phyloP scores from a whole-genome alignment of 2,113 vertebrate species.

The Semnopithecus entellus region DNA sequence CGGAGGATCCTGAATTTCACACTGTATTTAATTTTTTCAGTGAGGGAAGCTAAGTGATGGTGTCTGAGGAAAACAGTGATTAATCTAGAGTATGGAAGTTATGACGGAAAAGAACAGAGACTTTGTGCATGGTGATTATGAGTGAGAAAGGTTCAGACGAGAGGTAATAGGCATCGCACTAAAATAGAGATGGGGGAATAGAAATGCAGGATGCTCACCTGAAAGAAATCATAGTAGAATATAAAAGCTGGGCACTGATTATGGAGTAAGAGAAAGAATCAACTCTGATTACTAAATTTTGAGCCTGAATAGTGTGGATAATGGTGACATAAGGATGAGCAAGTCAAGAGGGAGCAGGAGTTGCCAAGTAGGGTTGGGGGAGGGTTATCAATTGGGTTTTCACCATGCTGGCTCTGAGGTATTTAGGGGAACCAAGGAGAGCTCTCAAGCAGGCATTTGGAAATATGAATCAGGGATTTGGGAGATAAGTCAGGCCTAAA shows the following conservation, averaged over 20 bases:
- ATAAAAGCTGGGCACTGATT: neutral
- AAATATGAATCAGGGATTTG: neutral
- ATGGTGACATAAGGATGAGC: neutral
- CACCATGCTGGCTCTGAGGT: neutral
- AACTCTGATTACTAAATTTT: neutral
- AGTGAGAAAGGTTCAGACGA: neutral
- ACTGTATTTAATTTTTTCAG: neutral
- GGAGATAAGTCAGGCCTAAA: neutral
- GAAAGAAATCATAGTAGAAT: neutral
- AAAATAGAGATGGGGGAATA: neutral
- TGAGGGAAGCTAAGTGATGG: neutral
- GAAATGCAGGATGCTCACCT: neutral
- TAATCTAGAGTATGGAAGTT: neutral
- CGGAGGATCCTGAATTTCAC: neutral
- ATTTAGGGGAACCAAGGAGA: neutral
- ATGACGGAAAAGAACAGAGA: neutral
- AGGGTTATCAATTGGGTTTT: neutral
- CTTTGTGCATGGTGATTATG: neutral
- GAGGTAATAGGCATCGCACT: neutral
- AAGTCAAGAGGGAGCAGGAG: neutral
- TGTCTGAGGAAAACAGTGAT: neutral
- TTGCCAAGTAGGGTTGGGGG: neutral
- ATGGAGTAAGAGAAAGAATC: neutral
- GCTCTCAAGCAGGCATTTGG: neutral
- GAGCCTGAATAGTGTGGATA: neutral